phyloP scores from a whole-genome alignment of 1,140 invertebrate species.

The Holotrichia oblita region DNA sequence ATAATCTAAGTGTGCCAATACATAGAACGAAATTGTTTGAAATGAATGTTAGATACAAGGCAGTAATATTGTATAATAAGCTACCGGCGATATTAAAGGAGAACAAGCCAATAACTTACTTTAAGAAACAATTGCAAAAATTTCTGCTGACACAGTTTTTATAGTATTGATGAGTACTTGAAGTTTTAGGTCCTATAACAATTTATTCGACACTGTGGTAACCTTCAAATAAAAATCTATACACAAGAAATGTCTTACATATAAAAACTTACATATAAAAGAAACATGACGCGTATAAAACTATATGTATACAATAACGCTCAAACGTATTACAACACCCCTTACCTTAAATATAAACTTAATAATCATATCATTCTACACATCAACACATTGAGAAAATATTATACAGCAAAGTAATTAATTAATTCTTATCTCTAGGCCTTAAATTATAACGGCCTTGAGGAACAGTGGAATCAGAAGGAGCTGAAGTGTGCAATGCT shows the following conservation, averaged over 20 bases:
- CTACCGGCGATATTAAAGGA: too few species aligned
- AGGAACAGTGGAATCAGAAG: neutral
- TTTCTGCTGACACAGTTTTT: too few species aligned
- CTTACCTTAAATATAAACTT: neutral
- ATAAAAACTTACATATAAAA: neutral
- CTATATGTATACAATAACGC: neutral
- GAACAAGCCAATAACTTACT: too few species aligned
- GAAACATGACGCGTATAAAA: neutral
- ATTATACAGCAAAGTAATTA: neutral
- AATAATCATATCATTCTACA: neutral
- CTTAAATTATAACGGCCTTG: neutral
- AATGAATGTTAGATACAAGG: too few species aligned
- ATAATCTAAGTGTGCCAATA: too few species aligned
- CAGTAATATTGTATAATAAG: too few species aligned
- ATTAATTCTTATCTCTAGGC: slow-evolving; percentile 3
- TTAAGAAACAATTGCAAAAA: too few species aligned
- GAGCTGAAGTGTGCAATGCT: neutral
- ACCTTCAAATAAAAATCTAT: neutral
- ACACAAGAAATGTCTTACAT: neutral
- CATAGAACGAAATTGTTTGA: too few species aligned
- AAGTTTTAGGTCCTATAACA: too few species aligned
- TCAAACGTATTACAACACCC: neutral
- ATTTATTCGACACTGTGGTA: too few species aligned
- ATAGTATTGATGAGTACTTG: too few species aligned
- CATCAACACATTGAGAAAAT: neutral